Base-by-base conservation (phyloP, 2,888 invertebrate genomes). In the Rhingia rostrata region DNA sequence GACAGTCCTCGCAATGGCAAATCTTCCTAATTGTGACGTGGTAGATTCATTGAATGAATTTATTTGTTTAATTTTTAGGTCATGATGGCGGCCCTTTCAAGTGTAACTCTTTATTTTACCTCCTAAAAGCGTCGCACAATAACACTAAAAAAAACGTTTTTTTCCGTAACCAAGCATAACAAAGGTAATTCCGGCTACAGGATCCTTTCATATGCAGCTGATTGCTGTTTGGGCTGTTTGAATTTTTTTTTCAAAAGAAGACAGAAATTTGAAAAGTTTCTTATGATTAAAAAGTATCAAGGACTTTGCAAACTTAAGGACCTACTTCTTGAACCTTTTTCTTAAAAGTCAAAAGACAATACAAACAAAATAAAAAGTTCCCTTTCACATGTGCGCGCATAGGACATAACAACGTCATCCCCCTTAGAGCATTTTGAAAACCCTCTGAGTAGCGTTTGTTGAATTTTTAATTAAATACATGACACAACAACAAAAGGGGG, bases 381-480 rank as follows among this genome's bases (percentile, higher is more conserved):
- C n/a, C 72, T 37, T 54, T 72, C 43, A 33, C 14, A 33, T 43
- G 7, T 64, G 51, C 58, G 41, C 33, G 39, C 54, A 43, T 12
- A 47, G 39, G 53, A 43, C 54, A 60, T n/a, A 39, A 49, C 35
- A 22, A 43, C 5, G 60, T 6, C 58, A 45, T 47, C 30, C 66
- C 66, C 64, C 47, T 60, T 66, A 30, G 39, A 60, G 72, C 61
- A 78, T 54, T 72, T 61, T 53, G 43, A 66, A 37, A 51, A 66
- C 60, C 47, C 77, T 60, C 53, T 60, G 58, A 54, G 60, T 82
- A 77, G 77, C 64, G 53, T 66, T 78, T 78, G 78, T 82, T 82
- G 72, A 82, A 82, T 82, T 82, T 78, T 82, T 82, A 82, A 82
- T 82, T 82, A 82, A 82, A 82, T 66, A 22, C 22, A 53, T 53